Base-by-base conservation (phyloP, 2,888 invertebrate species). In the Hyalella azteca region DNA sequence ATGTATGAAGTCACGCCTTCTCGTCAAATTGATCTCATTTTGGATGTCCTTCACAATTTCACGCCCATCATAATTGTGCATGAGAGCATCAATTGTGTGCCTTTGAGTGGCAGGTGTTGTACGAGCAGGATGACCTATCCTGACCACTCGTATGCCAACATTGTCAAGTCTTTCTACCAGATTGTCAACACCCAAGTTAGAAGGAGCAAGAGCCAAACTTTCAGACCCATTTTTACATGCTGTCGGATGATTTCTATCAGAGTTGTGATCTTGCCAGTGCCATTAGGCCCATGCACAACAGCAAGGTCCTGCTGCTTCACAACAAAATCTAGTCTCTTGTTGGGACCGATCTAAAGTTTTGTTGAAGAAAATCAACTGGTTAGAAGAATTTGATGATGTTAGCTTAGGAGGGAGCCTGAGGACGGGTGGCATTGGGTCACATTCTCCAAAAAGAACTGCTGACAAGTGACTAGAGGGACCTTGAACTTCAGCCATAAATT, bases 121-220 rank as follows among this genome's bases (percentile, higher is more conserved):
- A 32, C 91, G 87, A n/a, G 90, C 90, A 11, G 90, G 90, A 86
- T 91, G 91, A 13, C 91, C 91, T 15, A 91, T 86, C 48, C 91
- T 87, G 15, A 91, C 88, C 73, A 90, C 86, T 80, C 87, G 86
- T 1, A 86, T 79, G 39, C 87, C 87, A 60, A 87, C 86, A 39
- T 85, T 85, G 15, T 88, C 87, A 48, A 91, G 86, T 80, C 89
- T 87, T 82, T 89, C 89, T 26, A 90, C 88, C 82, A 91, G 86
- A 86, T 91, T 91, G 86, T 91, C 91, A 7, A 91, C 90, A 26
- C 91, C 90, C 36, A 90, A 89, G 86, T 91, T 91, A 1, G 90
- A 90, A 11, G 91, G 90, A 39, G 90, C 91, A 86, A 90, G 90
- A 1, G 88, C 89, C 76, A 91, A 50, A 91, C 87, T 89, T 90